Base-by-base conservation (phyloP, 2,113 vertebrate species). In the Aleadryas rufinucha region DNA sequence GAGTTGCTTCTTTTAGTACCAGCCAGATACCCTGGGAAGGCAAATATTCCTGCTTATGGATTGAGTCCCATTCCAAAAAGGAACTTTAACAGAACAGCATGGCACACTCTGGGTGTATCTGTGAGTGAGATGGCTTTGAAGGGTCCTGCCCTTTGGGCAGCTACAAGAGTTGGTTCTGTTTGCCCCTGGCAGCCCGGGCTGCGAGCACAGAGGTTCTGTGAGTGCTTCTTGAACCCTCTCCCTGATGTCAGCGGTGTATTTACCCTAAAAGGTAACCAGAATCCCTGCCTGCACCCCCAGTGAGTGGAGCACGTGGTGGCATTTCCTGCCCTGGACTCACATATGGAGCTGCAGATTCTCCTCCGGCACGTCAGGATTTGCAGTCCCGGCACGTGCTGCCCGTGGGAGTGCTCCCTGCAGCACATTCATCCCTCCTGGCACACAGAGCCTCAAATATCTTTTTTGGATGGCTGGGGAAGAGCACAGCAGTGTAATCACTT, bases 401-500 rank as follows among this genome's bases (percentile, higher is more conserved):
- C 41, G 76, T 69, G 92, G 71, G 84, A 84, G 47, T 24, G 69
- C 83, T 93, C 91, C 64, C 92, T 91, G 72, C 60, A 76, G 72
- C 90, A 70, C 71, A 24, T 71, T 74, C 74, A 45, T 60, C 81
- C 57, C 53, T 91, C 88, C 21, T 69, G 60, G 42, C 45, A 23
- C 64, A 14, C 74, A 35, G 49, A 92, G 86, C 90, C 92, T 96
- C 87, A 90, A 33, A 65, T 89, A 77, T 72, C 91, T 93, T 50
- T 68, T 94, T 78, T 60, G 88, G 88, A 93, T 54, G 71, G 42
- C 60, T 84, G 80, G n/a, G 61, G 79, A 90, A 87, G 89, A 94
- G 69, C 69, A 81, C 61, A 90, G 84, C 74, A 91, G 49, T 72
- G 59, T 64, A 60, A 94, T 91, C 44, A 20, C 77, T 93, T 80